Evolutionary conservation across 2,888 invertebrate genomes (phyloP).

Genomic region (Busseola fusca): DNA sequence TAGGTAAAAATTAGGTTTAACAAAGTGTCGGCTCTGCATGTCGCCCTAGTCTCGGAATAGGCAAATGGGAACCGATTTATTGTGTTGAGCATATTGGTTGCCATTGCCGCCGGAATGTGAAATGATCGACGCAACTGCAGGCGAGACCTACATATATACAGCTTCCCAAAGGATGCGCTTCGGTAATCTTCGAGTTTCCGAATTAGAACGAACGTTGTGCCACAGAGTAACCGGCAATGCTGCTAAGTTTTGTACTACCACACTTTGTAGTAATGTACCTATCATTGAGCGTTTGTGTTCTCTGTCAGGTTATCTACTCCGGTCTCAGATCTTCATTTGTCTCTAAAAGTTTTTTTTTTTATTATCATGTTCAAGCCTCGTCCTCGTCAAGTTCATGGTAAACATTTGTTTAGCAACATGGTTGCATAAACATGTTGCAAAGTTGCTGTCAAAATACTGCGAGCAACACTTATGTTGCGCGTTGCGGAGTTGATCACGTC

Average conservation of each 20-base stretch:
- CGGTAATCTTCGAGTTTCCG: not conserved
- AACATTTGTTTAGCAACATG: no score
- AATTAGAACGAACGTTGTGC: not conserved
- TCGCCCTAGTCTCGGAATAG: slow-evolving; percentile 13
- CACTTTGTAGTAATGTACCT: not conserved
- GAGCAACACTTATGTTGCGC: no score
- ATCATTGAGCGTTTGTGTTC: not conserved
- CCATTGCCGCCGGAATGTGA: slow-evolving; percentile 48
- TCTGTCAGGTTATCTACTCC: not conserved
- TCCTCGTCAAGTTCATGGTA: no score
- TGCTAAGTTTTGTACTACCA: not conserved
- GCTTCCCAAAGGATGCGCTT: not conserved
- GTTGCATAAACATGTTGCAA: no score
- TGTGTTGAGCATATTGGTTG: slow-evolving; percentile 53
- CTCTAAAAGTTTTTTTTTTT: not conserved
- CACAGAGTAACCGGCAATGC: not conserved
- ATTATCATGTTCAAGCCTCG: no score
- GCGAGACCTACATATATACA: slow-evolving; percentile 14
- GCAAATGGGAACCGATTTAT: slow-evolving; percentile 51
- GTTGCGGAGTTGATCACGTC: no score
- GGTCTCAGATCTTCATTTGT: not conserved
- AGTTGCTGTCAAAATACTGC: no score
- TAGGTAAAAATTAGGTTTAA: not conserved
- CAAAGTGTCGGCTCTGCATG: slow-evolving; percentile 38
- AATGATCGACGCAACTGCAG: slow-evolving; percentile 41